These are phyloP conservation scores for Coelopa pilipes DNA, from an alignment of 2,888 invertebrate genomes.

Conservation along the genomic window DNA sequence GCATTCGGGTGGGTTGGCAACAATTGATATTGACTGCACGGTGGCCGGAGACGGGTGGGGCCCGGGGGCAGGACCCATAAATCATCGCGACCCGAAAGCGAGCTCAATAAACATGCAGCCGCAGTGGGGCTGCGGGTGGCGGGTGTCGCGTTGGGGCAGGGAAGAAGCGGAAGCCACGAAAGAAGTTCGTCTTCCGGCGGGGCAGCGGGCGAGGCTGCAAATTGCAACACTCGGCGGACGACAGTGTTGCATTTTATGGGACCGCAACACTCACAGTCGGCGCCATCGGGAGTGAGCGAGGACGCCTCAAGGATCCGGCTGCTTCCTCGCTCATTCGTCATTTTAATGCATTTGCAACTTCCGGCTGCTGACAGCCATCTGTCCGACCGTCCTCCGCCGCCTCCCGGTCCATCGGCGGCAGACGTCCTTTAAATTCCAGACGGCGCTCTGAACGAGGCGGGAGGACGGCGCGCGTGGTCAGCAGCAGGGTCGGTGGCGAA, in stretches of 20 bases:
- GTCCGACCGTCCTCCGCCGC: no score
- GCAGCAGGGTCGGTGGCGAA: no score
- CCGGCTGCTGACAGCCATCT: background rate
- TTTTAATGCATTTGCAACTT: background rate
- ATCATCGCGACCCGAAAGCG: background rate
- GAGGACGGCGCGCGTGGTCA: no score
- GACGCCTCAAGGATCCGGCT: background rate
- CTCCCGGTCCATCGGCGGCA: no score
- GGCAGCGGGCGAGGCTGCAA: background rate
- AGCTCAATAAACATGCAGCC: background rate
- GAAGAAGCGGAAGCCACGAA: background rate
- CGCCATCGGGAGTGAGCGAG: background rate
- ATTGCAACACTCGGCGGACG: background rate
- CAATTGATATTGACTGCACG: no score
- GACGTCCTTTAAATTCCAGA: no score
- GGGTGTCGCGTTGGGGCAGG: background rate
- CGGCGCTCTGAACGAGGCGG: no score
- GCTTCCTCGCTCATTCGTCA: constrained; percentile 10
- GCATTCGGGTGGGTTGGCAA: no score
- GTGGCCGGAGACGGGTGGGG: no score
- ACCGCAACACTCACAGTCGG: background rate
- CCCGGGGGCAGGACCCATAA: background rate
- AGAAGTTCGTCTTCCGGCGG: no score
- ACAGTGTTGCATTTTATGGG: constrained; percentile 8
- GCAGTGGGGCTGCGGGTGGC: background rate